These are phyloP conservation scores for Neoseiulus cucumeris DNA, from an alignment of 1,140 invertebrate genomes.

Conservation along the genomic window DNA sequence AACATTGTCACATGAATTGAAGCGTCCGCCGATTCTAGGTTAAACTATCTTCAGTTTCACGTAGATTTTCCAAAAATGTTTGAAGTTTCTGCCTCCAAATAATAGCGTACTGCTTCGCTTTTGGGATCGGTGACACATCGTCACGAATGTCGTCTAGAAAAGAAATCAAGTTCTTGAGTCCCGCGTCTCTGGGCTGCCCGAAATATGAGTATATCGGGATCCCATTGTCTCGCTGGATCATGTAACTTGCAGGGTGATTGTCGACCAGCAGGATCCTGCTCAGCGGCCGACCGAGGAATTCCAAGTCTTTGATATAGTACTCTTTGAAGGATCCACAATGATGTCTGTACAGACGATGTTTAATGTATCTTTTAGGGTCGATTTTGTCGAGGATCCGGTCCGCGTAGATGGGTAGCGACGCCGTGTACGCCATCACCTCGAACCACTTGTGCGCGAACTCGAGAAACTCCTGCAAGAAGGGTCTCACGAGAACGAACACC, in stretches of 20 bases:
- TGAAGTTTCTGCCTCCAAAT: not conserved
- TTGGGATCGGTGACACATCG: not conserved
- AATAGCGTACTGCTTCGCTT: not conserved
- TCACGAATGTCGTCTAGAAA: not conserved
- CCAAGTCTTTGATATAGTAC: not conserved
- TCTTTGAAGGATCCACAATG: not conserved
- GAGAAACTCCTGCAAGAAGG: not conserved
- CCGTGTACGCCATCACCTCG: not conserved
- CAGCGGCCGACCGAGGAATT: not conserved
- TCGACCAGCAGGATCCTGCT: not conserved
- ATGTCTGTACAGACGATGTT: not conserved
- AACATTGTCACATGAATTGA: not conserved
- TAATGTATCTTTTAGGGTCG: not conserved
- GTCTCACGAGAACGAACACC: not conserved
- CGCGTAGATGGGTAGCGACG: not conserved
- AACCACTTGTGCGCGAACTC: not conserved
- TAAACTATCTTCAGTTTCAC: not conserved
- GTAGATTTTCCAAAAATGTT: not conserved
- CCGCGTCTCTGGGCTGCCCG: not conserved
- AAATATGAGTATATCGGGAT: not conserved
- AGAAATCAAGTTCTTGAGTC: not conserved
- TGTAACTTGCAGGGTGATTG: not conserved
- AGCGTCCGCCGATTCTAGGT: no score
- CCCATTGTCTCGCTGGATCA: not conserved
- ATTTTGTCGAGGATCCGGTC: not conserved